These are phyloP conservation scores for Xenopus tropicalis DNA, from an alignment of 2,113 vertebrate genomes.

Conservation along the genomic window DNA sequence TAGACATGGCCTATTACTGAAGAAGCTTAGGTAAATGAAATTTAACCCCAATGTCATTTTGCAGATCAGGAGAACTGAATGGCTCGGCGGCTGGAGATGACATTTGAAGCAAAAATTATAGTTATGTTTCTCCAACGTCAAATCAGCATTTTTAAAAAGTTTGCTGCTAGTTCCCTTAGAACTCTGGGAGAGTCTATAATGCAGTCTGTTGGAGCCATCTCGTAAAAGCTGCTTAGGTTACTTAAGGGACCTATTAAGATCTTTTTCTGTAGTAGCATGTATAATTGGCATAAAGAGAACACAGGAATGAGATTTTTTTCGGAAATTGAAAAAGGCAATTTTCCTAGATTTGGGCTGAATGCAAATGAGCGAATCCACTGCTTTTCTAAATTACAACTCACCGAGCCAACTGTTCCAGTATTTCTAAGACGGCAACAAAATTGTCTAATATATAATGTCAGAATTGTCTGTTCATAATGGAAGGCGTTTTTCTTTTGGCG, in stretches of 20 bases:
- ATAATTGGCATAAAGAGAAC: not conserved
- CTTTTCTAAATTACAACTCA: not conserved
- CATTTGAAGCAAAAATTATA: constrained; percentile 64
- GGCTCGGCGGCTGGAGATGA: constrained; percentile 55
- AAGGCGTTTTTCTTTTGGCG: too few species aligned
- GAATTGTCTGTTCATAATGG: too few species aligned
- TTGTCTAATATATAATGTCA: too few species aligned
- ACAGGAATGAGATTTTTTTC: not conserved
- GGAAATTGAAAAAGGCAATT: not conserved
- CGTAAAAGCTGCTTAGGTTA: not conserved
- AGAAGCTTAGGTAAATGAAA: constrained; percentile 72
- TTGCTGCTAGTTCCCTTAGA: not conserved
- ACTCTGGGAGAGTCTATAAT: not conserved
- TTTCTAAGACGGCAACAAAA: too few species aligned
- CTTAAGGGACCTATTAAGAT: not conserved
- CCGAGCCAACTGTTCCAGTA: too few species aligned
- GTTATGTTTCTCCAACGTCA: constrained; percentile 50
- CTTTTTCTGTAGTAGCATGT: not conserved
- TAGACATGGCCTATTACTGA: constrained; percentile 63
- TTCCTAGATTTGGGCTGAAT: not conserved
- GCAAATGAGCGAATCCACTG: not conserved
- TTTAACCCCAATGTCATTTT: constrained; percentile 66
- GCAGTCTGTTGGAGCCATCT: not conserved
- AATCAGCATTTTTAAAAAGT: constrained; percentile 61
- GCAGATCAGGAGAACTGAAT: constrained; percentile 56